Base-by-base conservation (phyloP, 2,113 vertebrate genomes). In the Anhinga rufa region DNA sequence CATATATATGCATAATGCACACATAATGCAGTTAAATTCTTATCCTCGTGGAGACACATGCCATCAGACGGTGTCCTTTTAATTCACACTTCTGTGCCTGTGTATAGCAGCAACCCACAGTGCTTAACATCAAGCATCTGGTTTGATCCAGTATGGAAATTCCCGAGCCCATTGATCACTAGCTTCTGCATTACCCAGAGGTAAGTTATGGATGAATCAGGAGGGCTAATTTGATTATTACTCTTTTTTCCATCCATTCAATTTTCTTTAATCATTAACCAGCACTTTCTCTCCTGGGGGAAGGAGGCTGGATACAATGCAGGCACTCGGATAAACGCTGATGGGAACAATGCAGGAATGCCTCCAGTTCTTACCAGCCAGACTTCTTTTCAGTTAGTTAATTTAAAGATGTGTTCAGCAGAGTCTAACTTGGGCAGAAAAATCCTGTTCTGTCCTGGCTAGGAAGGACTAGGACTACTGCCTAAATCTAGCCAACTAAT, bases 1-100 rank as follows among this genome's bases (percentile, higher is more conserved):
- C 81, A 94, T 96, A 94, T 58, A 66, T 97, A 94, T 97, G 90
- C 95, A 90, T 96, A 97, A 96, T 84, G 69, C 77, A 80, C 85
- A 62, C 79, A 86, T 65, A 94, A 71, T 95, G 91, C 93, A 81
- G 90, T 92, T 92, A 68, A 71, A 85, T 92, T 75, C 71, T 85
- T 66, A 32, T 86, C 85, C 60, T 92, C 0, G 4, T 95, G 91
- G 88, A 95, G 90, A 80, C 34, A 65, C 69, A 51, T 64, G 44
- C 64, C 61, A 72, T 87, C 85, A 84, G 95, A 83, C 3, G 0
- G 34, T 90, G 91, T 90, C 92, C 86, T 95, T 93, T 90, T 55
- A 77, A 93, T 95, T 95, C 70, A 74, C 66, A 11, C 70, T 90
- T 60, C 32, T 62, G 38, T 91, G 81, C 32, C 70, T 66, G 32